Percentiles rank a stretch among this genome's conserved stretches.
phyloP scores from a whole-genome alignment of 2,888 invertebrate genomes.

The Aromia moschata region DNA sequence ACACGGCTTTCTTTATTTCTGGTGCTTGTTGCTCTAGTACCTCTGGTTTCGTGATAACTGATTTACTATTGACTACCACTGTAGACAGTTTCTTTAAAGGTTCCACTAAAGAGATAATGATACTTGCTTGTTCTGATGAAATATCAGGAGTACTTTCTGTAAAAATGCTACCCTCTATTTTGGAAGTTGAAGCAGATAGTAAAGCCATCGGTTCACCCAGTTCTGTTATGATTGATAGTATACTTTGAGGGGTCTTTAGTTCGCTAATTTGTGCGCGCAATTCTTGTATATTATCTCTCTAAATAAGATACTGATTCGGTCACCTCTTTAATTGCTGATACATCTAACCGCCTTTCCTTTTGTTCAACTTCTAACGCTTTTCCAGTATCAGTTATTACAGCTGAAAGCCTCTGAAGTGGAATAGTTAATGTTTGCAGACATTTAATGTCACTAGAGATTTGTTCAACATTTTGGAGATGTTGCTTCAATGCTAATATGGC shows the following conservation, averaged over 20 bases:
- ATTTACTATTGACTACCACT: conserved; percentile 37
- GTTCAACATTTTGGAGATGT: conserved; percentile 30
- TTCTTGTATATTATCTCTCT: conserved; percentile 30
- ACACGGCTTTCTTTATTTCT: neutral
- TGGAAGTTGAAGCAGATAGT: neutral
- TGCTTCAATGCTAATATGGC: conserved; percentile 32
- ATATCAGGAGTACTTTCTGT: neutral
- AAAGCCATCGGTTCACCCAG: conserved; percentile 26
- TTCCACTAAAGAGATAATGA: neutral
- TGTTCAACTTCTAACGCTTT: conserved; percentile 8
- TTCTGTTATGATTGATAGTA: conserved; percentile 41
- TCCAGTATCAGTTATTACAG: conserved; percentile 24
- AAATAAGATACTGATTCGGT: conserved; percentile 23
- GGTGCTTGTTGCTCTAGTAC: neutral
- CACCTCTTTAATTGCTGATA: neutral
- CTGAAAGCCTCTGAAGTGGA: conserved; percentile 31
- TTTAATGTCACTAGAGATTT: conserved; percentile 24
- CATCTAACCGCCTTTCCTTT: neutral
- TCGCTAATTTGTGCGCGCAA: too few relatives aligned
- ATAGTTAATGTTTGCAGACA: conserved; percentile 21
- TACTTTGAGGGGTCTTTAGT: conserved; percentile 40
- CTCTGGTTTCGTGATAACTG: conserved; percentile 21
- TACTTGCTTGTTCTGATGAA: neutral
- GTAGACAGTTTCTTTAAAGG: conserved; percentile 38
- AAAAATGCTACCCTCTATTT: neutral